A percentile compares a stretch with the other conserved stretches of the same genome.
These are phyloP conservation scores for Tricholaema leucomelas DNA, from an alignment of 2,113 vertebrate species.

Conservation along the genomic window DNA sequence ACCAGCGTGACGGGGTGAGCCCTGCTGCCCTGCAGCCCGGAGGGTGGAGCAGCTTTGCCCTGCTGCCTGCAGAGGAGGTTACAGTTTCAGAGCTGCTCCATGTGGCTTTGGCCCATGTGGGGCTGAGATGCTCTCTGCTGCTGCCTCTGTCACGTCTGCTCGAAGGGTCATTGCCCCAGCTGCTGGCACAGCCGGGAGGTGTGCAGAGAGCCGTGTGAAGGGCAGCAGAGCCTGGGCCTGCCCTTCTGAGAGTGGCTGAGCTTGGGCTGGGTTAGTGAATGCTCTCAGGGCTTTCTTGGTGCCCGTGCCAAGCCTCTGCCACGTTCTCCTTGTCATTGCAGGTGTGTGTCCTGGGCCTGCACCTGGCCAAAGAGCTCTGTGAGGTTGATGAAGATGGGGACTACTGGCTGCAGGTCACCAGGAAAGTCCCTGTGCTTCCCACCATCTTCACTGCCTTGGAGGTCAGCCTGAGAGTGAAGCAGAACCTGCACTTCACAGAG, in stretches of 20 bases:
- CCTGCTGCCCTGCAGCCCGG: no score
- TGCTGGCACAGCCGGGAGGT: neutral
- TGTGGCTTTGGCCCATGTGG: neutral
- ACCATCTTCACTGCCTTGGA: slow-evolving; percentile 89
- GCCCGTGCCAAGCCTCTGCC: neutral
- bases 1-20: slow-evolving; percentile 92
- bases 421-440: slow-evolving; percentile 88
- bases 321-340: slow-evolving; percentile 23
- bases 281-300: neutral
- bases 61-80: neutral
- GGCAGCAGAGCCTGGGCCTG: neutral
- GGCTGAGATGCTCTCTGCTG: neutral
- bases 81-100: fast-evolving
- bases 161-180: neutral
- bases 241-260: neutral
- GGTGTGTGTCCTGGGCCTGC: slow-evolving; percentile 94
- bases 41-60: neutral
- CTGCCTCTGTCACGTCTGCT: neutral
- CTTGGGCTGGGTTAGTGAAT: neutral
- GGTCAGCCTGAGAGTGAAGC: slow-evolving; percentile 90
- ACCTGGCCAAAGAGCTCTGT: slow-evolving; percentile 95
- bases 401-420: slow-evolving; percentile 88
- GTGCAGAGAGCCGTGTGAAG: neutral
- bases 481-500: slow-evolving; percentile 95
- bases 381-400: slow-evolving; percentile 90